phyloP scores from a whole-genome alignment of 1,140 invertebrate species.

The Pogonomyrmex californicus region DNA sequence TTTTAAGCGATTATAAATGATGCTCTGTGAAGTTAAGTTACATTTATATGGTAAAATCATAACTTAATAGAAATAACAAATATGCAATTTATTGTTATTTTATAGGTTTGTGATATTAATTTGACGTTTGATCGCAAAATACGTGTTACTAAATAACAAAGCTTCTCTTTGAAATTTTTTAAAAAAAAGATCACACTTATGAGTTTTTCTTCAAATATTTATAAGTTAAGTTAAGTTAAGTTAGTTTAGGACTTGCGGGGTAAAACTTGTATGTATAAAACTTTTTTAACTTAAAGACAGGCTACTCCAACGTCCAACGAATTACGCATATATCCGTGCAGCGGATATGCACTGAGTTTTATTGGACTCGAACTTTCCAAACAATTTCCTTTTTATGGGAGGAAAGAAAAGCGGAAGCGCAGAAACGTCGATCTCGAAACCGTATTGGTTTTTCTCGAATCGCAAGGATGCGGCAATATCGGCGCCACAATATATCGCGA shows the following conservation, averaged over 20 bases:
- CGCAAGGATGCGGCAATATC: conserved; percentile 25
- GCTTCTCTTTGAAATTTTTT: background rate
- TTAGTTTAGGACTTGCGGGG: background rate
- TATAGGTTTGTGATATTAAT: background rate
- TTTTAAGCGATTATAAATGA: background rate
- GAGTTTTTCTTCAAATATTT: background rate
- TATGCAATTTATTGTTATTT: background rate
- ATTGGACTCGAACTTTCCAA: conserved; percentile 7
- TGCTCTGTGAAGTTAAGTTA: background rate
- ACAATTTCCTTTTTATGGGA: background rate
- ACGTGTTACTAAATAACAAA: too few species aligned
- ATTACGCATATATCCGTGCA: background rate
- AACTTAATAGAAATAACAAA: background rate
- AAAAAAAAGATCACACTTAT: background rate
- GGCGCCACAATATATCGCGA: conserved; percentile 17
- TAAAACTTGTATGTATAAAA: background rate
- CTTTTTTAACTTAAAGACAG: background rate
- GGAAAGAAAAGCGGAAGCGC: background rate
- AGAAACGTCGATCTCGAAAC: conserved; percentile 14
- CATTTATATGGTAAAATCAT: background rate
- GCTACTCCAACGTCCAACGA: background rate
- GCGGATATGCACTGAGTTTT: background rate
- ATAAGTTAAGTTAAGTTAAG: background rate
- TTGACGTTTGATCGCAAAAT: background rate
- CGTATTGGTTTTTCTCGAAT: background rate